A percentile compares a stretch with the other conserved stretches of the same genome.
These are phyloP conservation scores for Episyrphus balteatus DNA, from an alignment of 1,140 invertebrate species.

Conservation along the genomic window DNA sequence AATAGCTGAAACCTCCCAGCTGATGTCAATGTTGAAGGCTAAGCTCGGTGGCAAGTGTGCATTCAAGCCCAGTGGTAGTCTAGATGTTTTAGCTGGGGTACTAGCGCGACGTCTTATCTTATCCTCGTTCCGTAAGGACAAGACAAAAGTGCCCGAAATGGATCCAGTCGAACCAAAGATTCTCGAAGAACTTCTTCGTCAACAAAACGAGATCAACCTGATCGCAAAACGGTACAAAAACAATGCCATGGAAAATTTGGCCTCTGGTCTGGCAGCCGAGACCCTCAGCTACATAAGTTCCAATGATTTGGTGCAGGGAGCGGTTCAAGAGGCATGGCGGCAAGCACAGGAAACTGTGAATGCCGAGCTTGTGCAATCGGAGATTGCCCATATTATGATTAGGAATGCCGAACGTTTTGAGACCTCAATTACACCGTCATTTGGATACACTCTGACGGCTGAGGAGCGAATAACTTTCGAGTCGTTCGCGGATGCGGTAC, in stretches of 20 bases:
- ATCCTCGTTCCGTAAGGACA: conserved; percentile 5
- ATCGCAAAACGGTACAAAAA: conserved; percentile 53
- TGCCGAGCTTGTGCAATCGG: conserved; percentile 57
- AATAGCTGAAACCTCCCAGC: conserved; percentile 60
- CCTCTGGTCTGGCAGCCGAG: conserved; percentile 51
- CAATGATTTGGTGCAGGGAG: conserved; percentile 32
- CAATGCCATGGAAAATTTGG: conserved; percentile 54
- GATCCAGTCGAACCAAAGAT: conserved; percentile 21
- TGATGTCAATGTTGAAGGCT: conserved; percentile 53
- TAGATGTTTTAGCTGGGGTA: conserved; percentile 15
- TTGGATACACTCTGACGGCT: conserved; percentile 45
- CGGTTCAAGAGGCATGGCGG: conserved; percentile 53
- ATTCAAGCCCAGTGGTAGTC: conserved; percentile 12
- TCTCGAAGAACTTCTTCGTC: conserved; percentile 46
- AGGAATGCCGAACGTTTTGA: conserved; percentile 55
- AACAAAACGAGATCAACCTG: conserved; percentile 48
- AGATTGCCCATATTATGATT: conserved; percentile 58
- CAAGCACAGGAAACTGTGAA: conserved; percentile 57
- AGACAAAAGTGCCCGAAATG: conserved; percentile 4
- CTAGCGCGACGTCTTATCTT: conserved; percentile 13
- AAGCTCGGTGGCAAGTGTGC: conserved; percentile 45
- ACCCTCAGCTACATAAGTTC: conserved; percentile 42
- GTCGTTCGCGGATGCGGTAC: conserved; percentile 56
- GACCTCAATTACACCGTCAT: conserved; percentile 39
- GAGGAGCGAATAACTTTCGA: conserved; percentile 52